Conservation (phyloP, 23 tunicate species). For the Aplidium turbinatum region DNA sequence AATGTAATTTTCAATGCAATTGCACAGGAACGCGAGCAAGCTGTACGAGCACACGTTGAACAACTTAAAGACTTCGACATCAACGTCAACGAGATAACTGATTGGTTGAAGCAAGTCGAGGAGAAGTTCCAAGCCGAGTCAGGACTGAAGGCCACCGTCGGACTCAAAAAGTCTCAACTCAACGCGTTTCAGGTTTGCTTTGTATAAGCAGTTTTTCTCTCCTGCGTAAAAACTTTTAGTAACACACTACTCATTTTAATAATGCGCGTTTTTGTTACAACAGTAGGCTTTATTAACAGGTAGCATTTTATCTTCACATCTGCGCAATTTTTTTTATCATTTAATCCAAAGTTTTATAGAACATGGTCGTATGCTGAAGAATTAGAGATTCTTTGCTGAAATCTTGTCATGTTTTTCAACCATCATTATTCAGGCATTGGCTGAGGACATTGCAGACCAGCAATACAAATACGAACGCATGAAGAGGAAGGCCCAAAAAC, state of each 20-base stretch:
- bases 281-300: no score
- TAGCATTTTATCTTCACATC: no score
- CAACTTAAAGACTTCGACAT: constrained; percentile 80
- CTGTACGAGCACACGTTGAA: constrained; percentile 62
- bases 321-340: neutral
- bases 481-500: constrained; percentile 88
- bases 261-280: no score
- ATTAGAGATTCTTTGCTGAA: neutral
- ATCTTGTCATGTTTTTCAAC: neutral
- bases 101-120: constrained; percentile 72
- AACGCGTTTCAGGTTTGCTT: constrained; percentile 74
- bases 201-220: no score
- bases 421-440: constrained; percentile 49
- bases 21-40: constrained; percentile 89
- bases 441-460: constrained; percentile 82
- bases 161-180: constrained; percentile 77
- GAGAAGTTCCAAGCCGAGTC: constrained; percentile 58
- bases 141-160: constrained; percentile 84
- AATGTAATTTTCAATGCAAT: no score
- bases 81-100: constrained; percentile 55
- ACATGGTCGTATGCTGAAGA: neutral
- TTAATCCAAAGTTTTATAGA: neutral
- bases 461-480: constrained; percentile 86
- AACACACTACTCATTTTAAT: neutral
- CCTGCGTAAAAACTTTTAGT: neutral